Conservation (phyloP, 2,888 invertebrate genomes). For the Drosophila falleni region DNA sequence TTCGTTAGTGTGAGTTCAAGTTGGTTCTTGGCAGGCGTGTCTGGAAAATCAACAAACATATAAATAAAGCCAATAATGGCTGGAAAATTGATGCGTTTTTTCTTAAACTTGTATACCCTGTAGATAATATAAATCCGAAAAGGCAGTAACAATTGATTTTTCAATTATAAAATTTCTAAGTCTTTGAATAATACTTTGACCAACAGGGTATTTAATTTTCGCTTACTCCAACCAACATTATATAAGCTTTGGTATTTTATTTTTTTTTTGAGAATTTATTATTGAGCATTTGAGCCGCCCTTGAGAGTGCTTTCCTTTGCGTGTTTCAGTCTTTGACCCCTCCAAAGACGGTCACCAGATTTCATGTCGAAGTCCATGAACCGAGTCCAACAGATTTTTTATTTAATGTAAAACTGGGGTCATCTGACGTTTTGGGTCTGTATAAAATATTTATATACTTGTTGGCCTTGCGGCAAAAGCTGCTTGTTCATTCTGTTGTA, state of each 20-base stretch:
- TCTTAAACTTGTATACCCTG: constrained; percentile 18
- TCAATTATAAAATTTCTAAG: not conserved
- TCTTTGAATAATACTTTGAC: not conserved
- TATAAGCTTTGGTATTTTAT: constrained; percentile 7
- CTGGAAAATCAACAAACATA: constrained; percentile 59
- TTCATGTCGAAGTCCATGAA: constrained; percentile 1
- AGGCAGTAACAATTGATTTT: not conserved
- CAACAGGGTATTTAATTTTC: constrained; percentile 3
- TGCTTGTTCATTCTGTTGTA: not conserved
- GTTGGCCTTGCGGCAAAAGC: constrained; percentile 11
- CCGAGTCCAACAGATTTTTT: not conserved
- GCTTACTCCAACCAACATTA: not conserved
- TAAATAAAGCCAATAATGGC: constrained; percentile 76
- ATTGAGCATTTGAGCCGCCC: constrained; percentile 17
- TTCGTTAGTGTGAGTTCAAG: constrained; percentile 32
- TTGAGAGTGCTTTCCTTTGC: constrained; percentile 8
- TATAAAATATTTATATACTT: constrained; percentile 47
- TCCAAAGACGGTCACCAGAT: not conserved
- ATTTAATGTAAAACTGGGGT: not conserved
- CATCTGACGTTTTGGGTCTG: constrained; percentile 14
- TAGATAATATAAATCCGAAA: not conserved
- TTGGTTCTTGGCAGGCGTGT: constrained; percentile 29
- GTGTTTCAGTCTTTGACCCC: constrained; percentile 7
- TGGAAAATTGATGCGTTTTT: constrained; percentile 65
- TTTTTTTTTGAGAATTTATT: constrained; percentile 26